Conservation (phyloP, 2,797 vertebrate genomes). For the Heteromormyrus szaboi region DNA sequence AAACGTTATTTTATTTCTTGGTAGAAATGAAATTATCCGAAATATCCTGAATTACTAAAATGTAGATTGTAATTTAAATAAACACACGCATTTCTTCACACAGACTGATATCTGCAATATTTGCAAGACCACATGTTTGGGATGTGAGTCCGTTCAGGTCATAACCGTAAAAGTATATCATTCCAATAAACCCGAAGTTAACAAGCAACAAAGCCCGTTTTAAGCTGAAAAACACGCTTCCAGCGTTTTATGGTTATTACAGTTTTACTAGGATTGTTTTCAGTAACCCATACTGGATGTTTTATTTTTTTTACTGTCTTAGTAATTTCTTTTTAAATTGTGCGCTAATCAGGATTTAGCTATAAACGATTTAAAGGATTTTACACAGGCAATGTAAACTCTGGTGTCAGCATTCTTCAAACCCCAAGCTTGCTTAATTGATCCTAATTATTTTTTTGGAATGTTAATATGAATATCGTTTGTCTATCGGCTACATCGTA, state of each 20-base stretch:
- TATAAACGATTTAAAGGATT: not conserved
- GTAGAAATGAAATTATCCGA: not conserved
- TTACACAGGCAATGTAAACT: not conserved
- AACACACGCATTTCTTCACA: not conserved
- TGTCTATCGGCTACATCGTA: not conserved
- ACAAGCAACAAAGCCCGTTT: not conserved
- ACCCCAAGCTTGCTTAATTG: not conserved
- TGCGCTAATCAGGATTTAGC: not conserved
- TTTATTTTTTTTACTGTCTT: not conserved
- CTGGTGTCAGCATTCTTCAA: not conserved
- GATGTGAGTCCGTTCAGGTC: not conserved
- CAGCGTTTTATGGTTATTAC: not conserved
- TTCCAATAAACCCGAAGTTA: not conserved
- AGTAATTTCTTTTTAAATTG: not conserved
- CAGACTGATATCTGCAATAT: not conserved
- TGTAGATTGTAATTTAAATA: not conserved
- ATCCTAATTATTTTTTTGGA: not conserved
- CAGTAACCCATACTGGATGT: not conserved
- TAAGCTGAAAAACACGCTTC: not conserved
- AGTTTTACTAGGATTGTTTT: not conserved
- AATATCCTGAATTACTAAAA: not conserved
- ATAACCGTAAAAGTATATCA: not conserved
- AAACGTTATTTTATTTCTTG: not conserved
- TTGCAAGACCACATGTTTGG: not conserved
- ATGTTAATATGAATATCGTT: not conserved